phyloP scores from a whole-genome alignment of 64 coral and sea anemone genomes.

The Trachythela sp. region DNA sequence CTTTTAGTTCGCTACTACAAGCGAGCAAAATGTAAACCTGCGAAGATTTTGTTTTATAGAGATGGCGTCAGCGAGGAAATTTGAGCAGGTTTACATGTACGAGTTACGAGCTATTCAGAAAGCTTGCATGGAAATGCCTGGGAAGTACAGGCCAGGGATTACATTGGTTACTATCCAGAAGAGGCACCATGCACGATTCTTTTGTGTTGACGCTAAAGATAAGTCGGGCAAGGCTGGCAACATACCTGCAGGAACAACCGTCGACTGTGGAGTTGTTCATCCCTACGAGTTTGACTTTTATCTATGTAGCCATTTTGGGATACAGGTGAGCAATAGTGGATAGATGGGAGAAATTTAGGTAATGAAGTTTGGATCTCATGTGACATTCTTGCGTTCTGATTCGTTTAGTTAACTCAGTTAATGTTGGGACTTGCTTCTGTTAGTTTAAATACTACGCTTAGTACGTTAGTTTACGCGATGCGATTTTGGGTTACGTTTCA shows the following conservation, averaged over 20 bases:
- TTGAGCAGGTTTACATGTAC: conserved; percentile 61
- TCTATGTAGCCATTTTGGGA: conserved; percentile 79
- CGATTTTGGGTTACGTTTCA: no score
- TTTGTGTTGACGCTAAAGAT: conserved; percentile 17
- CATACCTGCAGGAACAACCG: conserved; percentile 73
- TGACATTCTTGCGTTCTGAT: no score
- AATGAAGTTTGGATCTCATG: neutral
- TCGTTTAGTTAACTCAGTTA: no score
- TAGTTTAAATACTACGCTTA: neutral
- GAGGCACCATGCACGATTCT: conserved; percentile 68
- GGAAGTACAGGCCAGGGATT: conserved; percentile 60
- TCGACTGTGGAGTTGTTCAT: conserved; percentile 75
- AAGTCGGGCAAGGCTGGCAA: conserved; percentile 44
- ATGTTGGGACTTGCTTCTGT: neutral
- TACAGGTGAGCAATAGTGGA: conserved; percentile 49
- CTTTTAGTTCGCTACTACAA: neutral
- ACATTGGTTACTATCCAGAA: conserved; percentile 85
- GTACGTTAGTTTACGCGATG: no score
- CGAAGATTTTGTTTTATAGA: conserved; percentile 72
- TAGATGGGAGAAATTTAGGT: neutral
- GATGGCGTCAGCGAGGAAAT: conserved; percentile 90
- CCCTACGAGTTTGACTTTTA: conserved; percentile 94
- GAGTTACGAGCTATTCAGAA: conserved; percentile 78
- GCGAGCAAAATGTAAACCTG: neutral
- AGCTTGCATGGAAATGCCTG: conserved; percentile 56